Evolutionary conservation across 2,797 vertebrate species (phyloP).

Genomic region (Acrossocheilus fasciatus): DNA sequence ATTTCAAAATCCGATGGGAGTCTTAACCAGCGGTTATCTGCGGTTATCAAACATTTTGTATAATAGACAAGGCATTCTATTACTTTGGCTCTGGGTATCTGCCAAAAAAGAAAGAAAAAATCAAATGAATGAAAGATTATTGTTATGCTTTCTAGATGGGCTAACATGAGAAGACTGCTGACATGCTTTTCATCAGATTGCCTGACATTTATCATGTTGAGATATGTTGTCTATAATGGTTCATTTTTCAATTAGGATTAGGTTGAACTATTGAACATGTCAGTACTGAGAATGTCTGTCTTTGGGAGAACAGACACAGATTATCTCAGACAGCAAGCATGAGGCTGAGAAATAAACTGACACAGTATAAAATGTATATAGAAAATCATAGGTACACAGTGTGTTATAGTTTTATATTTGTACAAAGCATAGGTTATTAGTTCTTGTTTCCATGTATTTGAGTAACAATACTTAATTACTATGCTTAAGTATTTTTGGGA

Average conservation of each 20-base stretch:
- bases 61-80: neutral
- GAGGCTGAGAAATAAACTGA: neutral
- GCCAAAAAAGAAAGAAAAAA: slow-evolving; percentile 13
- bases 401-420: neutral
- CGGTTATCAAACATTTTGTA: neutral
- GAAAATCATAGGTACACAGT: neutral
- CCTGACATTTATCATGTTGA: slow-evolving; percentile 53
- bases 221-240: slow-evolving; percentile 50
- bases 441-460: neutral
- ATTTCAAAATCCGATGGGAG: neutral
- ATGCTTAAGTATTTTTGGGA: neutral
- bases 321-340: slow-evolving; percentile 21
- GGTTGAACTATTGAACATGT: slow-evolving; percentile 50
- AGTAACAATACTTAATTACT: neutral
- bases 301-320: slow-evolving; percentile 25
- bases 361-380: neutral
- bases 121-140: slow-evolving; percentile 4
- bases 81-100: slow-evolving; percentile 21
- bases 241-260: slow-evolving; percentile 62
- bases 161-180: slow-evolving; percentile 56
- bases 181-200: slow-evolving; percentile 52
- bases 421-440: neutral
- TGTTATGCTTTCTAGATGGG: slow-evolving; percentile 45
- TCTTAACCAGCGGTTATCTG: slow-evolving; percentile 9
- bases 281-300: slow-evolving; percentile 39